Base-by-base conservation (phyloP, 64 coral and sea anemone species). In the Stylophora pistillata region DNA sequence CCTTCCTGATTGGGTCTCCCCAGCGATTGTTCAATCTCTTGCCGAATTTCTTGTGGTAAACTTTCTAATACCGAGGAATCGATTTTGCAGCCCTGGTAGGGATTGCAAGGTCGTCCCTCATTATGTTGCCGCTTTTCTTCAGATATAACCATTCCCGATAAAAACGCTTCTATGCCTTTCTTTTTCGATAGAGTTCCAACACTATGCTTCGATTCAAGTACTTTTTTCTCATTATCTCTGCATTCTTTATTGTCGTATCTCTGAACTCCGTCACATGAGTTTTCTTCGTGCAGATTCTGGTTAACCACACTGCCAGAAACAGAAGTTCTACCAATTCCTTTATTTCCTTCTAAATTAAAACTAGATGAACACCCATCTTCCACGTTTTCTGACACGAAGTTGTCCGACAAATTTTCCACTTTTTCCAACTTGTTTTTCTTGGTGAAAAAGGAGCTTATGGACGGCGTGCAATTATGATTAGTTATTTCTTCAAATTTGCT, bases 401-500 rank as follows among this genome's bases (percentile, higher is more conserved):
- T 17, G 32, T 66, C 26, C 7, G 37, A 29, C 0, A 58, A 16
- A 29, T 29, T 28, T 76, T 60, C 57, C 2, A 10, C 18, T 15
- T 31, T 29, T 26, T 74, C 63, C 12, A 47, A 33, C 53, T 61
- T 77, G 15, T 25, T 70, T 84, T 74, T 82, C 72, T 88, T 92
- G 53, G 33, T 88, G 74, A 98, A 98, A 86, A 90, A 98, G 13
- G 96, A 94, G 23, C 87, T 89, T 11, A 98, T 98, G 3, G 89
- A 87, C 0, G 93, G 89, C 1, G 89, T 92, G 20, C 66, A 57
- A 20, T 53, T 34, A 26, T 74, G 71, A 27, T 86, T 56, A 21
- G 58, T 62, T 66, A 84, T 73, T 13, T 98, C 96, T 14, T 83
- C 87, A 83, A 98, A 98, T 84, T 98, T 98, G 56, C 93, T 94